Conservation (phyloP, 2,113 vertebrate genomes). For the Conger conger region DNA sequence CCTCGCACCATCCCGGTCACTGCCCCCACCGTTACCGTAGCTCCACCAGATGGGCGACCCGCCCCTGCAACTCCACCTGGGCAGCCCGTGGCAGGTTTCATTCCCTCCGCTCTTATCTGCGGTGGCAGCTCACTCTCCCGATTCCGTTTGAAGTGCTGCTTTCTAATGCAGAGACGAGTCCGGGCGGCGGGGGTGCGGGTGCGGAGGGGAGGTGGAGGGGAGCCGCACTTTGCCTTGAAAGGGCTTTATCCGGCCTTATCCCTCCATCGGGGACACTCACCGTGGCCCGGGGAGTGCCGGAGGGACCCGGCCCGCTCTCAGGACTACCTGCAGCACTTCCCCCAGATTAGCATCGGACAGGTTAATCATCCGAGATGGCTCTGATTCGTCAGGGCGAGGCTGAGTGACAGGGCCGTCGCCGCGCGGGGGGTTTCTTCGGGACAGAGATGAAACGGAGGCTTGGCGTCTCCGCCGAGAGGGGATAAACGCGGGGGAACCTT, state of each 20-base stretch:
- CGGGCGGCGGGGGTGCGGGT: constrained; percentile 20
- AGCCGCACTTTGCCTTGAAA: constrained; percentile 43
- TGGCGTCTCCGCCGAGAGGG: not conserved
- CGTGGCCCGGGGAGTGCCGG: constrained; percentile 28
- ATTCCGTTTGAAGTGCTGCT: constrained; percentile 58
- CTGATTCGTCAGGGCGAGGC: constrained; percentile 52
- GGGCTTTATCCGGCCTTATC: constrained; percentile 33
- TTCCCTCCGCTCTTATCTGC: constrained; percentile 57
- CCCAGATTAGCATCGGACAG: constrained; percentile 52
- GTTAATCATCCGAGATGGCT: constrained; percentile 53
- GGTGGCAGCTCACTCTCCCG: constrained; percentile 47
- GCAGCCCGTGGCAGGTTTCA: constrained; percentile 41
- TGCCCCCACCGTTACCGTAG: not conserved
- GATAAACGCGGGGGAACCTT: not conserved
- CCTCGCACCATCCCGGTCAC: not conserved
- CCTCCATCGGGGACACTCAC: constrained; percentile 41
- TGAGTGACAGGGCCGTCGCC: constrained; percentile 43
- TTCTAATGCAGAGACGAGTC: constrained; percentile 52
- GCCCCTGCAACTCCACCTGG: constrained; percentile 40
- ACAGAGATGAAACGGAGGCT: not conserved
- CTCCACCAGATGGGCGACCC: not conserved
- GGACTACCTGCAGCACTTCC: constrained; percentile 39
- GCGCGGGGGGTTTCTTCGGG: not conserved
- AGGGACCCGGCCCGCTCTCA: constrained; percentile 32
- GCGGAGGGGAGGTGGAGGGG: constrained; percentile 14